Evolutionary conservation across 2,888 invertebrate species (phyloP).

Genomic region (Stomorhina lunata): DNA sequence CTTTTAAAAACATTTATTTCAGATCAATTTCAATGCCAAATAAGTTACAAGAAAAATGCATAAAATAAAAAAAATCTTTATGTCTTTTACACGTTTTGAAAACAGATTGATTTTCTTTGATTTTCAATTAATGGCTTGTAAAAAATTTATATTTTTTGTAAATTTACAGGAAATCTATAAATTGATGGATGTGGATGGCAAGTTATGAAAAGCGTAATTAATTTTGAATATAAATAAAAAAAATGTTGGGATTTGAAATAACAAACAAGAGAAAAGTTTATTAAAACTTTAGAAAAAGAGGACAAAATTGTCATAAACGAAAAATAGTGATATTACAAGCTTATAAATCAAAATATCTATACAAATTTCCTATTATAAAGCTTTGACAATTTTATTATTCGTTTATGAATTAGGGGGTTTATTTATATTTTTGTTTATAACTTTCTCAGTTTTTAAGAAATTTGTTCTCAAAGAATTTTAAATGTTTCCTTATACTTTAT

Average conservation of each 20-base stretch:
- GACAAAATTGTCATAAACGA: too few species aligned
- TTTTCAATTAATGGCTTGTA: neutral
- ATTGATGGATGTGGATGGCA: neutral
- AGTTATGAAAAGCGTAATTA: neutral
- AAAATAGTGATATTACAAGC: too few species aligned
- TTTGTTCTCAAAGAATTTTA: too few species aligned
- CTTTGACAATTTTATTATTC: too few species aligned
- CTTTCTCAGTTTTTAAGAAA: too few species aligned
- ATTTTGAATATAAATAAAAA: neutral
- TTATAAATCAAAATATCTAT: too few species aligned
- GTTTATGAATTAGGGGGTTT: too few species aligned
- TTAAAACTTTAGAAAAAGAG: too few species aligned
- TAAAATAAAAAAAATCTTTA: neutral
- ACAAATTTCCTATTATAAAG: too few species aligned
- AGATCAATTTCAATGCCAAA: slow-evolving; percentile 27
- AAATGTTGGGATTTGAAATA: neutral
- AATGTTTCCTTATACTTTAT: too few species aligned
- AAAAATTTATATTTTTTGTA: neutral
- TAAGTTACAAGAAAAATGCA: neutral
- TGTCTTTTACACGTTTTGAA: neutral
- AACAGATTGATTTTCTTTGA: neutral
- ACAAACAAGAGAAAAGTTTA: too few species aligned
- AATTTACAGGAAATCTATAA: neutral
- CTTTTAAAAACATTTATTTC: neutral
- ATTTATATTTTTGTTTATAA: too few species aligned